These are phyloP conservation scores for Wiebesia pumilae DNA, from an alignment of 1,140 invertebrate species.

Conservation along the genomic window DNA sequence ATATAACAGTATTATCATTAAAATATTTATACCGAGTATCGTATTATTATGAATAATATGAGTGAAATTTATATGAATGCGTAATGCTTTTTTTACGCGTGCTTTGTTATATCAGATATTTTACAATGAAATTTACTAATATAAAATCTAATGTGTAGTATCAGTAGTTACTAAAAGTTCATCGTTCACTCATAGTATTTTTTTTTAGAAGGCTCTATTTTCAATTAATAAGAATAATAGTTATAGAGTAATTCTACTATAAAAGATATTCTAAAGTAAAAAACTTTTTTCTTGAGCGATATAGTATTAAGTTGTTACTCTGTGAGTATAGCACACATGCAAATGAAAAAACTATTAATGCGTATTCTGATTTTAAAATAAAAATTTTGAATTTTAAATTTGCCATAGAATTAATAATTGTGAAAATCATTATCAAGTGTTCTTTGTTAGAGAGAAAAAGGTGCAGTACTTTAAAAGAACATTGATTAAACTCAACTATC, in stretches of 20 bases:
- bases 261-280: background rate
- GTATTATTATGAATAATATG: too few relatives aligned
- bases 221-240: background rate
- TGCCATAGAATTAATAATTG: background rate
- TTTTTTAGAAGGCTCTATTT: background rate
- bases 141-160: background rate
- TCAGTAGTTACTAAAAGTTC: background rate
- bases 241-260: background rate
- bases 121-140: too few relatives aligned
- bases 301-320: background rate
- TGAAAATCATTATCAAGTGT: background rate
- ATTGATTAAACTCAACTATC: background rate
- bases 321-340: background rate
- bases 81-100: too few relatives aligned
- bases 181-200: background rate
- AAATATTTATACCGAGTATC: too few relatives aligned
- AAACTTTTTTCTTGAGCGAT: background rate
- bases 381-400: background rate
- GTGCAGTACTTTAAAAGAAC: background rate
- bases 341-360: background rate
- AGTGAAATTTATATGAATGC: too few relatives aligned
- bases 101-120: too few relatives aligned
- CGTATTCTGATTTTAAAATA: background rate
- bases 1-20: too few relatives aligned
- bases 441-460: background rate